Evolutionary conservation across 2,797 vertebrate genomes (phyloP).

Genomic region (Pampus argenteus): DNA sequence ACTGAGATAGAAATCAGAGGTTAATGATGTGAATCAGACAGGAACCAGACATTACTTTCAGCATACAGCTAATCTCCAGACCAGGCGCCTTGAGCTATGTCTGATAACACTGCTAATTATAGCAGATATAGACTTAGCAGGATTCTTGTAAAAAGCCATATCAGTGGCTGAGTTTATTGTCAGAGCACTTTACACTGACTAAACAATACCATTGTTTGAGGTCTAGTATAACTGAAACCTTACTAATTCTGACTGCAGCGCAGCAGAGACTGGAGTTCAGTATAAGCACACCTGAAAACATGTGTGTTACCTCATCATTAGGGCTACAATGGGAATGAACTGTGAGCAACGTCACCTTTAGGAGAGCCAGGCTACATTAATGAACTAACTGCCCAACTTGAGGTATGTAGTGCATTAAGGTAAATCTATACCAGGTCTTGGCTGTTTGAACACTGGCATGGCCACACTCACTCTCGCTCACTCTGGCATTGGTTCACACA

Average conservation of each 20-base stretch:
- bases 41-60: conserved; percentile 79
- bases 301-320: conserved; percentile 75
- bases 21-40: conserved; percentile 86
- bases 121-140: conserved; percentile 59
- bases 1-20: conserved; percentile 76
- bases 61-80: conserved; percentile 72
- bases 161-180: conserved; percentile 66
- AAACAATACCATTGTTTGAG: conserved; percentile 57
- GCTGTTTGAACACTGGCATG: conserved; percentile 54
- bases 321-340: conserved; percentile 80
- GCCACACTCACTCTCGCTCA: conserved; percentile 48
- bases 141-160: conserved; percentile 71
- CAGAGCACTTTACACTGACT: conserved; percentile 45
- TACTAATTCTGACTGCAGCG: conserved; percentile 36
- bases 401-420: conserved; percentile 70
- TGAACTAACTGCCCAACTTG: conserved; percentile 70
- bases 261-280: conserved; percentile 40
- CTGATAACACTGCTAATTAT: conserved; percentile 79
- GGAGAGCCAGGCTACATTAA: conserved; percentile 67
- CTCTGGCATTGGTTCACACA: conserved; percentile 58
- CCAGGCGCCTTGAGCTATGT: conserved; percentile 75
- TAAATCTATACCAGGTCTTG: conserved; percentile 74
- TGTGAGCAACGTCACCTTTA: conserved; percentile 74
- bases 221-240: conserved; percentile 34
- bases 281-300: conserved; percentile 77